phyloP scores from a whole-genome alignment of 2,797 vertebrate genomes.

The Margarornis squamiger region DNA sequence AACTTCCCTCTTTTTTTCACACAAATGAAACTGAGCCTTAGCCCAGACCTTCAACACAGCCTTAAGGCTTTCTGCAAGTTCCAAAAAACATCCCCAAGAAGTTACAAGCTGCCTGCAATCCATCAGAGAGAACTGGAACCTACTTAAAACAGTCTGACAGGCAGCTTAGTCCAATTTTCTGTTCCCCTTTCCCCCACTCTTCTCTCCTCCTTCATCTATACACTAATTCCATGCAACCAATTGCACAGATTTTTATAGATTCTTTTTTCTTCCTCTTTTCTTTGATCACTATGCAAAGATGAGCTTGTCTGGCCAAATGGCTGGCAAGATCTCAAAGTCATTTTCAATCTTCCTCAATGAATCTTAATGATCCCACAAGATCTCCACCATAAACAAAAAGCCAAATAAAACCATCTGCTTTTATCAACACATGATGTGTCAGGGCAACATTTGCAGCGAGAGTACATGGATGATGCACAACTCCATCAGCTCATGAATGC shows the following conservation, averaged over 20 bases:
- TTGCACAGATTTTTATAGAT: not conserved
- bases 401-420: not conserved
- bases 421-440: not conserved
- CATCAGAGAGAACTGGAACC: not conserved
- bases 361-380: slow-evolving; percentile 3
- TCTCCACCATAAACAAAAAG: not conserved
- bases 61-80: not conserved
- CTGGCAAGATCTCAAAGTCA: not conserved
- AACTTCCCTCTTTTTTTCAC: not conserved
- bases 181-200: not conserved
- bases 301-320: not conserved
- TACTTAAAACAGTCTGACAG: not conserved
- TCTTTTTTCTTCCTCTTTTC: not conserved
- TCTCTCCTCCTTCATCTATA: not conserved
- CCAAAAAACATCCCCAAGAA: not conserved
- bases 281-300: not conserved
- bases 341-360: not conserved
- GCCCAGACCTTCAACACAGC: not conserved
- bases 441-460: not conserved
- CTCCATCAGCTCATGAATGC: not conserved
- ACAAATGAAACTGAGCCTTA: not conserved
- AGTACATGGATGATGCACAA: not conserved
- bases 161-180: not conserved
- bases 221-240: not conserved
- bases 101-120: not conserved